phyloP scores from a whole-genome alignment of 35 echinoderm and acorn worm species.

The Holothuria glaberrima region DNA sequence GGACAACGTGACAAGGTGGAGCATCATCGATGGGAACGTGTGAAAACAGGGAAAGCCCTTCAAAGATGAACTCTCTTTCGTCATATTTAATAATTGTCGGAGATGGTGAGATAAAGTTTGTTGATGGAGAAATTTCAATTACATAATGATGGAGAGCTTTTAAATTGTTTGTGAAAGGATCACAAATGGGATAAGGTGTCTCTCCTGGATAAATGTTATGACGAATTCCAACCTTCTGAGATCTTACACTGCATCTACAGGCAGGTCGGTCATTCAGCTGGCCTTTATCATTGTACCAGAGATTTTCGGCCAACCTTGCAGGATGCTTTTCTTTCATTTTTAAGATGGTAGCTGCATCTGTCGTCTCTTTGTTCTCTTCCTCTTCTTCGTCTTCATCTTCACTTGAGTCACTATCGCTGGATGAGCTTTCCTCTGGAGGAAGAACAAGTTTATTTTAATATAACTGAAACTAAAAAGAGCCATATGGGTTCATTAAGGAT shows the following conservation, averaged over 20 bases:
- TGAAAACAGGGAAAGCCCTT: constrained; percentile 89
- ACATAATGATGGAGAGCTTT: constrained; percentile 83
- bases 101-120: constrained; percentile 79
- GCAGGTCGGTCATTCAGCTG: constrained; percentile 90
- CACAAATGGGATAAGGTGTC: constrained; percentile 66
- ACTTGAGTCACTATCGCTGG: constrained; percentile 23
- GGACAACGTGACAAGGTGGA: constrained; percentile 82
- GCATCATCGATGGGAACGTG: constrained; percentile 70
- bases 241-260: constrained; percentile 79
- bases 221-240: constrained; percentile 80
- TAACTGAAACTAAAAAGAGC: too few species aligned
- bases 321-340: constrained; percentile 78
- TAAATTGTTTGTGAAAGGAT: constrained; percentile 83
- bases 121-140: constrained; percentile 80
- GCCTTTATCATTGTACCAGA: constrained; percentile 95
- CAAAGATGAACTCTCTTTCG: constrained; percentile 95
- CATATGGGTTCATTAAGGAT: too few species aligned
- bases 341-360: constrained; percentile 33
- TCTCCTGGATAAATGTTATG: constrained; percentile 98
- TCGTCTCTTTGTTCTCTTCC: constrained; percentile 38
- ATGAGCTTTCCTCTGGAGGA: background rate
- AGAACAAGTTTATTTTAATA: background rate
- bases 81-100: constrained; percentile 94
- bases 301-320: constrained; percentile 69
- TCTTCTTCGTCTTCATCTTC: constrained; percentile 54